Conservation (phyloP, 2,113 vertebrate species). For the Peromyscus californicus region DNA sequence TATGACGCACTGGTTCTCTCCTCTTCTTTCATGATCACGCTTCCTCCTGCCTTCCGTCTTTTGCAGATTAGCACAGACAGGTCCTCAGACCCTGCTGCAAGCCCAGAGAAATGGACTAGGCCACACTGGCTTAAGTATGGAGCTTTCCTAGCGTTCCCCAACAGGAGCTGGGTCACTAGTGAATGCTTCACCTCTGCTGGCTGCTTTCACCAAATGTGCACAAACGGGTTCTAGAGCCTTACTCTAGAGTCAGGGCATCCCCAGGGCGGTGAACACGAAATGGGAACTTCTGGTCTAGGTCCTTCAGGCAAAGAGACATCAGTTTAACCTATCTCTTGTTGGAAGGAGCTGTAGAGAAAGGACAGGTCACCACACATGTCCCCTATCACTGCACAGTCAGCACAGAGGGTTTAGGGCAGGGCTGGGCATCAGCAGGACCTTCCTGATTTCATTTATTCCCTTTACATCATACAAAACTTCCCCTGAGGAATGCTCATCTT, state of each 20-base stretch:
- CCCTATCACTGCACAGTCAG: not conserved
- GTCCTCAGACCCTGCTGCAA: fast-evolving
- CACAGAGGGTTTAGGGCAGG: not conserved
- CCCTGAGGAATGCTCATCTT: not conserved
- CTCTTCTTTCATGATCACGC: not conserved
- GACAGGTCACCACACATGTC: no score
- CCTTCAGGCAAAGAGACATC: not conserved
- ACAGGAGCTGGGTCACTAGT: not conserved
- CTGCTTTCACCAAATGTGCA: not conserved
- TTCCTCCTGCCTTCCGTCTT: not conserved
- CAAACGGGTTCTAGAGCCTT: not conserved
- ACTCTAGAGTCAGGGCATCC: not conserved
- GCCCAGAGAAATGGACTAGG: not conserved
- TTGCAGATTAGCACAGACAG: slow-evolving; percentile 6
- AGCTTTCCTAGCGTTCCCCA: not conserved
- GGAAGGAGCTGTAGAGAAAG: not conserved
- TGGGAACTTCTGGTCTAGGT: not conserved
- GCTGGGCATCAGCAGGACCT: not conserved
- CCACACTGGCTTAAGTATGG: fast-evolving
- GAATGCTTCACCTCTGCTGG: not conserved
- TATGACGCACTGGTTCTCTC: not conserved
- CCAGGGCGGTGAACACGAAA: not conserved
- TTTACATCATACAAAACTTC: not conserved
- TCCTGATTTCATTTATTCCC: not conserved
- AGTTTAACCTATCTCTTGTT: not conserved